Percentiles rank a stretch among this genome's conserved stretches.
phyloP scores from a whole-genome alignment of 2,888 invertebrate species.

The Pristionchus mayeri region DNA sequence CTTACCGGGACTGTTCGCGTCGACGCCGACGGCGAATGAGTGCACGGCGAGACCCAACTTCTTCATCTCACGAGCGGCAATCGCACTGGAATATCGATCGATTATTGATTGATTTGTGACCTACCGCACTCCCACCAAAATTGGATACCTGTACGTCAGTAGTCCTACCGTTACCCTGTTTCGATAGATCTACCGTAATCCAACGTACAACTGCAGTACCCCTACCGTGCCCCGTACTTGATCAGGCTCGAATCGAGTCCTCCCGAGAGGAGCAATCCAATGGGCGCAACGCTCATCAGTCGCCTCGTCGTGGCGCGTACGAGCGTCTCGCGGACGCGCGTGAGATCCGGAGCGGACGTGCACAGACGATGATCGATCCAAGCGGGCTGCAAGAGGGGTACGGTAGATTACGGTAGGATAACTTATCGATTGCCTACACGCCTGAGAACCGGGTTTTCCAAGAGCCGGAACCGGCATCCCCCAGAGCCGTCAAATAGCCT shows the following conservation, averaged over 20 bases:
- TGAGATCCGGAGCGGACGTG: conserved; percentile 58
- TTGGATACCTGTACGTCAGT: too few species aligned
- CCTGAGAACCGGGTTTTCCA: background rate
- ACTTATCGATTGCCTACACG: too few species aligned
- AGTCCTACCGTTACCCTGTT: too few species aligned
- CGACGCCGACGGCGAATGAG: conserved; percentile 93
- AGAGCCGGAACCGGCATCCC: background rate
- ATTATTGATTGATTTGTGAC: too few species aligned
- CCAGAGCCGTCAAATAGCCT: background rate
- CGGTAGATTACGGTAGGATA: background rate
- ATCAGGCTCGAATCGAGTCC: conserved; percentile 90
- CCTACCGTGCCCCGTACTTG: conserved; percentile 54
- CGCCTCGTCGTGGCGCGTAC: conserved; percentile 84
- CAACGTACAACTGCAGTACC: too few species aligned
- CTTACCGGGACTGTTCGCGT: conserved; percentile 83
- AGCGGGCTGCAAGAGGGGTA: conserved; percentile 59
- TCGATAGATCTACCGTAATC: background rate
- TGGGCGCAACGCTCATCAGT: conserved; percentile 87
- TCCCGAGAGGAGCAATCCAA: conserved; percentile 87
- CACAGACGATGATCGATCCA: conserved; percentile 68
- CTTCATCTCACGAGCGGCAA: conserved; percentile 77
- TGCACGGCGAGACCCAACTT: conserved; percentile 78
- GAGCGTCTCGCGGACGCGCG: conserved; percentile 65
- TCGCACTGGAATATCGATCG: conserved; percentile 78
- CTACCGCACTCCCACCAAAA: too few species aligned